Evolutionary conservation across 2,797 vertebrate genomes (phyloP).

Genomic region (Halcyon smyrnensis): DNA sequence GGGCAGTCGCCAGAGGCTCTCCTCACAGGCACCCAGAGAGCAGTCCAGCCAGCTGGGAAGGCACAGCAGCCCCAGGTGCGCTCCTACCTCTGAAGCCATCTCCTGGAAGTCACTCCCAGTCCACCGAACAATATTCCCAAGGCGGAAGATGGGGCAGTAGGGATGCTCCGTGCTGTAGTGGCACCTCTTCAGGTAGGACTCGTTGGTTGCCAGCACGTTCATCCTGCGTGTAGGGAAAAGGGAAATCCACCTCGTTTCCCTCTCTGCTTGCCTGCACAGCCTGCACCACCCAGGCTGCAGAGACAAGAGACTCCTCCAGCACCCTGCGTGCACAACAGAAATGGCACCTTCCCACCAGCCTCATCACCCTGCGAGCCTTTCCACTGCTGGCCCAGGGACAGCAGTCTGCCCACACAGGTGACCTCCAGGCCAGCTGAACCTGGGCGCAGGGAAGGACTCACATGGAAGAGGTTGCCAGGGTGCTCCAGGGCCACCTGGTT

Average conservation of each 20-base stretch:
- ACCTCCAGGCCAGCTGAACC: not conserved
- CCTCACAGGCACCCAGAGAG: accelerated
- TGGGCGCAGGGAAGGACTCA: not conserved
- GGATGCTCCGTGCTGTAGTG: constrained; percentile 80
- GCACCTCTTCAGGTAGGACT: constrained; percentile 88
- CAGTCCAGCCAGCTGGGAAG: not conserved
- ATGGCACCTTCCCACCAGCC: not conserved
- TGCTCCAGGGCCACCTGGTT: not conserved
- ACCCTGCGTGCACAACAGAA: not conserved
- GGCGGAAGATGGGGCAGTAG: constrained; percentile 93
- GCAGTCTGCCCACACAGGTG: not conserved
- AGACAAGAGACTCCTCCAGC: not conserved
- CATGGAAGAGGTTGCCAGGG: not conserved
- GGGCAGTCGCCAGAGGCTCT: not conserved
- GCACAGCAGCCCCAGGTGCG: accelerated
- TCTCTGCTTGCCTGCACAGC: not conserved
- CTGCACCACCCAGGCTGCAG: not conserved
- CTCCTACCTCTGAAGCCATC: constrained; percentile 86
- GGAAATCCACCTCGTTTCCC: not conserved
- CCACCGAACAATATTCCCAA: constrained; percentile 85
- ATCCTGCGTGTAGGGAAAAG: constrained; percentile 77
- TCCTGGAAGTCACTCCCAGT: constrained; percentile 87
- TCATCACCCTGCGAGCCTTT: accelerated
- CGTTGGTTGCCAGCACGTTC: constrained; percentile 83
- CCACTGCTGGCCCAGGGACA: not conserved